Evolutionary conservation across 2,888 invertebrate genomes (phyloP).

Genomic region (Myathropa florea): DNA sequence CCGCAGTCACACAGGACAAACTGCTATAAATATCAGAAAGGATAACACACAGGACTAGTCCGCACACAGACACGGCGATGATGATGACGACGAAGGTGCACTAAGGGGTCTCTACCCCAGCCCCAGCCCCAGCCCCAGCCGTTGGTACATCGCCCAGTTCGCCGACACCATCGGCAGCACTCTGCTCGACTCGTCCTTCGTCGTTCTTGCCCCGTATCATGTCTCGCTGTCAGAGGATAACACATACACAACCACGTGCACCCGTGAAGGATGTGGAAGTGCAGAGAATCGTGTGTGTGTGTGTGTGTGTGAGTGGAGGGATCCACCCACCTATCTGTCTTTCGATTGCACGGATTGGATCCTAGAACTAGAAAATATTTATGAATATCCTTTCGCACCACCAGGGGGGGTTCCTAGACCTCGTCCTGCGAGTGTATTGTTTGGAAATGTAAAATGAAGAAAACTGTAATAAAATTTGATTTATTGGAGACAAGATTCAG

Average conservation of each 20-base stretch:
- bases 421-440: constrained; percentile 60
- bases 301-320: constrained; percentile 32
- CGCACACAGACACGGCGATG: background rate
- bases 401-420: background rate
- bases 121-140: background rate
- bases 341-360: constrained; percentile 71
- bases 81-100: constrained; percentile 48
- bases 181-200: constrained; percentile 12
- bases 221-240: constrained; percentile 69
- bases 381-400: constrained; percentile 63
- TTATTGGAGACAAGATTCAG: constrained; percentile 81
- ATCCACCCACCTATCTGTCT: constrained; percentile 68
- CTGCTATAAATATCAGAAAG: constrained; percentile 66
- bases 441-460: constrained; percentile 77
- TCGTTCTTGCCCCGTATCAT: constrained; percentile 62
- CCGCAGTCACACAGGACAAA: constrained; percentile 55
- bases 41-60: constrained; percentile 52
- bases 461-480: constrained; percentile 81
- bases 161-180: background rate
- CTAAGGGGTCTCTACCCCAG: background rate
- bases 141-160: too few relatives aligned
- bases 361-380: constrained; percentile 71
- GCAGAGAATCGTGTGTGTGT: background rate
- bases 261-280: background rate
- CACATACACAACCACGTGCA: background rate